Evolutionary conservation across 2,888 invertebrate genomes (phyloP), one percentile per base, ranked within the genome.

Genomic region (Platycheirus rosarum): DNA sequence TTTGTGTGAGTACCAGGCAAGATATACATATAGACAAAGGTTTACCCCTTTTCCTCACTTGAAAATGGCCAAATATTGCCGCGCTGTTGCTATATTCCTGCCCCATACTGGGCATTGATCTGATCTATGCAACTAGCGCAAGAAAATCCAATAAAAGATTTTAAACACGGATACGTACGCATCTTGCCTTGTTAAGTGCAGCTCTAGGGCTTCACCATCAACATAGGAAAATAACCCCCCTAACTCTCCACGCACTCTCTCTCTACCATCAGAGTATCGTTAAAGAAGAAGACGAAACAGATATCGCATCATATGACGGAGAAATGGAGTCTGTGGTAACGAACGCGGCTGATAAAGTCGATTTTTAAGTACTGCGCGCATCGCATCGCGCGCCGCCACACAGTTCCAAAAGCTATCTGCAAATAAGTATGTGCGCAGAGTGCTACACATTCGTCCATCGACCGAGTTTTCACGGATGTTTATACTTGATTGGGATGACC

Each of bases 141-240:
- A 74, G 78, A 78, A 84, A 84, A 84, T 78, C 73, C 78, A 84
- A 84, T 84, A 84, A 84, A 74, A 84, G 78, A 84, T 78, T 55
- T 69, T 74, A 84, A 84, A 84, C 84, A 78, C 78, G 84, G 84
- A 78, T 84, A 84, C 53, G 84, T 65, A 84, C 78, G 84, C 78
- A 84, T 74, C 84, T 78, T 53, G 69, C 32, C 63, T 73, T 78
- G 84, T 84, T 78, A 77, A 74, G 84, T 78, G 78, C 78, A 73
- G 78, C 78, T 73, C 84, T 84, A 84, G 78, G 74, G 84, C 84
- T 84, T 74, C 74, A 48, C 73, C 73, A 69, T 68, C 65, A 73
- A 69, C 51, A 55, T 29, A 60, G 32, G 53, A 55, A 44, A 53
- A 42, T 23, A 37, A 53, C 35, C 53, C 53, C 53, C 35, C 18